Evolutionary conservation across 2,888 invertebrate species (phyloP).

Genomic region (Pyralis farinalis): DNA sequence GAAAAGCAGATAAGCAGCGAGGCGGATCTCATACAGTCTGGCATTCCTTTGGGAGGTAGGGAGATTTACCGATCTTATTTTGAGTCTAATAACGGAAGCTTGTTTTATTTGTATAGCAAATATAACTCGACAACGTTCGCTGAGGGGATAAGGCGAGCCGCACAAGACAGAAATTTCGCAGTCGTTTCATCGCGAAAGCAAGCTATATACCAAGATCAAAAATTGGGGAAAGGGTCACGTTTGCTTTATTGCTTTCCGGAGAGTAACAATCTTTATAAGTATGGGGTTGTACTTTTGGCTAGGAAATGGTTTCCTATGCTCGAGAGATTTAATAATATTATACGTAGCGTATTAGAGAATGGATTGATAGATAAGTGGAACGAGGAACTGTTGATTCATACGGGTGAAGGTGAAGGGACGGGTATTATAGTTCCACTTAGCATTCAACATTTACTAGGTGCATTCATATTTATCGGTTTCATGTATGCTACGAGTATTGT

Average conservation of each 20-base stretch:
- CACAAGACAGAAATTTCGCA: constrained; percentile 62
- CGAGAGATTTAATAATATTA: constrained; percentile 63
- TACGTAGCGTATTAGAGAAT: constrained; percentile 70
- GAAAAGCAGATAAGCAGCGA: constrained; percentile 73
- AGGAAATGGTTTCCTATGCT: constrained; percentile 73
- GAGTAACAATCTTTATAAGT: constrained; percentile 69
- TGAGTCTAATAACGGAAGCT: constrained; percentile 68
- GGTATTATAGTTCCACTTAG: constrained; percentile 55
- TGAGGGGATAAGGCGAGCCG: constrained; percentile 60
- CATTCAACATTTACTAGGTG: constrained; percentile 66
- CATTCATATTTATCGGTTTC: constrained; percentile 69
- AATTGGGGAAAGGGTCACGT: constrained; percentile 60
- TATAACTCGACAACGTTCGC: constrained; percentile 64
- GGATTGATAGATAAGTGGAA: constrained; percentile 76
- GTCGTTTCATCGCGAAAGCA: constrained; percentile 68
- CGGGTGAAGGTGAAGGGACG: constrained; percentile 35
- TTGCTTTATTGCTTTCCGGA: constrained; percentile 71
- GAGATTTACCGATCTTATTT: constrained; percentile 75
- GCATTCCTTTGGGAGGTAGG: constrained; percentile 68
- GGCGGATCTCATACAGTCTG: constrained; percentile 62
- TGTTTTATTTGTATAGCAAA: constrained; percentile 72
- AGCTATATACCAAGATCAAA: constrained; percentile 67
- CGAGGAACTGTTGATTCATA: constrained; percentile 59
- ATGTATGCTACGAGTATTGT: constrained; percentile 55
- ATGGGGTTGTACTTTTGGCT: constrained; percentile 68